Percentiles rank a stretch among this genome's conserved stretches.
These are phyloP conservation scores for Zalophus californianus DNA, from an alignment of 2,797 vertebrate species.

Conservation along the genomic window DNA sequence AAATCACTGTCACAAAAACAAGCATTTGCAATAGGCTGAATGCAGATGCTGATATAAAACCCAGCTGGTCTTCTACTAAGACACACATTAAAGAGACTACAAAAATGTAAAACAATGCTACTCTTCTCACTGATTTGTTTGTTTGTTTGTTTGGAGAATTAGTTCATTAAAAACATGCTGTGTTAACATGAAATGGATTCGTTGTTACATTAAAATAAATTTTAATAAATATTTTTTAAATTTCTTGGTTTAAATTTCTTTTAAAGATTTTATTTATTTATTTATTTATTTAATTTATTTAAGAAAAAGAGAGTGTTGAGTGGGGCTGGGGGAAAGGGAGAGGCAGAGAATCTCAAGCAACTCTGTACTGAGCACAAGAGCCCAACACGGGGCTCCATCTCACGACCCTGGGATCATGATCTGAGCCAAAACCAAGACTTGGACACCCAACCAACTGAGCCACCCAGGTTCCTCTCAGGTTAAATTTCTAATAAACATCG, in stretches of 20 bases:
- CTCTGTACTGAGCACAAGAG: not conserved
- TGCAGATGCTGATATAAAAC: not conserved
- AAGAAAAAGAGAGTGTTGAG: not conserved
- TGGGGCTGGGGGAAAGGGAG: too few relatives aligned
- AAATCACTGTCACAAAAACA: not conserved
- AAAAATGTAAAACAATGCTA: not conserved
- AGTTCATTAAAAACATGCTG: not conserved
- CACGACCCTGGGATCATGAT: not conserved
- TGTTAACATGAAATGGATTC: not conserved
- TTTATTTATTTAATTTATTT: not conserved
- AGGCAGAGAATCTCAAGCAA: not conserved
- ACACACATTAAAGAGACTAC: not conserved
- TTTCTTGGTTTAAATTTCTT: not conserved
- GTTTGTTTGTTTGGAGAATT: not conserved
- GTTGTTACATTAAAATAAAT: not conserved
- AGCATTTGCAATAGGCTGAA: not conserved
- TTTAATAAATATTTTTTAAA: not conserved
- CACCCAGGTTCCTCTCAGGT: not conserved
- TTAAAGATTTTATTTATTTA: not conserved
- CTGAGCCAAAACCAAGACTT: not conserved
- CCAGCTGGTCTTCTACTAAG: not conserved
- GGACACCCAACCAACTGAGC: not conserved
- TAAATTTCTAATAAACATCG: not conserved
- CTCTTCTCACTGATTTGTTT: not conserved
- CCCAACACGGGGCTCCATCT: not conserved